Evolutionary conservation across 2,113 vertebrate species (phyloP).

Genomic region (Sylvietta virens): DNA sequence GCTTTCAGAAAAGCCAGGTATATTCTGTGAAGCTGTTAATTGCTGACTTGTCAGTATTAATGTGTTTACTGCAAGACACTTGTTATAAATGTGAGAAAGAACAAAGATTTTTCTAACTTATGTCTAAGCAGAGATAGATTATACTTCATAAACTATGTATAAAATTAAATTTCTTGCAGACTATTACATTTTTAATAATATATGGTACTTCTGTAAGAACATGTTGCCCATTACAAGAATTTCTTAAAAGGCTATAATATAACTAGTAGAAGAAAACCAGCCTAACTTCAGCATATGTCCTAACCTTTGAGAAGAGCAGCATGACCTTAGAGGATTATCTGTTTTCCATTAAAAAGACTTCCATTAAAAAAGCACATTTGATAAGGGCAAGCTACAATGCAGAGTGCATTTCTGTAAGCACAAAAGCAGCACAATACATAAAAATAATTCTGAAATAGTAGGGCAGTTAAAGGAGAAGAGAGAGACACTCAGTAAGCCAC

Average conservation of each 20-base stretch:
- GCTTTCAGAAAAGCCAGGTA: not conserved
- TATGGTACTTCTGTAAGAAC: not conserved
- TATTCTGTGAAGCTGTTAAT: not conserved
- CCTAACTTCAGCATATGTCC: not conserved
- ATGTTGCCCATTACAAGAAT: not conserved
- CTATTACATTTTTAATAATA: not conserved
- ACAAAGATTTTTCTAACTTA: not conserved
- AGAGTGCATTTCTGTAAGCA: not conserved
- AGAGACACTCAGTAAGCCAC: not conserved
- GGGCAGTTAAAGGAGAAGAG: not conserved
- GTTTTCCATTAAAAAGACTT: constrained; percentile 48
- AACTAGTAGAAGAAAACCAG: constrained; percentile 34
- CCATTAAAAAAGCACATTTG: not conserved
- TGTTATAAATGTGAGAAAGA: not conserved
- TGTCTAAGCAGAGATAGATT: not conserved
- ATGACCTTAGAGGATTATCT: constrained; percentile 50
- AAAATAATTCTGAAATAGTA: not conserved
- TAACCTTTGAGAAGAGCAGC: constrained; percentile 62
- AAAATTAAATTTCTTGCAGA: not conserved
- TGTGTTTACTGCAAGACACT: not conserved
- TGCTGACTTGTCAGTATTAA: not conserved
- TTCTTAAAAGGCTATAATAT: constrained; percentile 14
- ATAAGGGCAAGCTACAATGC: constrained; percentile 15
- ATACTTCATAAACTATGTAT: not conserved
- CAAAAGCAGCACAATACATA: not conserved